Evolutionary conservation across 2,113 vertebrate species (phyloP).

Genomic region (Neolamprologus variostigma): DNA sequence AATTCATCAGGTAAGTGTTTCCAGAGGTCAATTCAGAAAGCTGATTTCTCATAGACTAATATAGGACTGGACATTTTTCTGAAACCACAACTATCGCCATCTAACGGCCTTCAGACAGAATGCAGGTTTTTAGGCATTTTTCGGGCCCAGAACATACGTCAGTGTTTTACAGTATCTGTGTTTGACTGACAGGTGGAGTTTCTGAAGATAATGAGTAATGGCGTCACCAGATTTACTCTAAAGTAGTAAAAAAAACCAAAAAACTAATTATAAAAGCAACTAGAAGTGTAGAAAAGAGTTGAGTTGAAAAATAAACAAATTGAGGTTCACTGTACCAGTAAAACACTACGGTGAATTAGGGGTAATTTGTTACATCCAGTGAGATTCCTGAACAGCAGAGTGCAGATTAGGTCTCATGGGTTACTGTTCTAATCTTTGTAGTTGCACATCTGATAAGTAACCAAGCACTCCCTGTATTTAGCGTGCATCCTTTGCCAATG

Average conservation of each 20-base stretch:
- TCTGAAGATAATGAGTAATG: not conserved
- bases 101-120: not conserved
- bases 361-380: not conserved
- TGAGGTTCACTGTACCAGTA: not conserved
- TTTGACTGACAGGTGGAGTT: not conserved
- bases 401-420: not conserved
- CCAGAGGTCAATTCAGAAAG: not conserved
- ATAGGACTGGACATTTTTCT: not conserved
- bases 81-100: not conserved
- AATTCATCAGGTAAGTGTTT: not conserved
- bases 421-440: not conserved
- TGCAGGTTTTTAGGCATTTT: not conserved
- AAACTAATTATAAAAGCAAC: not conserved
- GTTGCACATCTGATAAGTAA: constrained; percentile 7
- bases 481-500: not conserved
- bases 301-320: not conserved
- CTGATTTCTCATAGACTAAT: not conserved
- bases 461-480: not conserved
- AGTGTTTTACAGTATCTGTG: not conserved
- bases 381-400: not conserved
- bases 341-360: not conserved
- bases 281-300: not conserved
- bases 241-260: not conserved
- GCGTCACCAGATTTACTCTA: not conserved
- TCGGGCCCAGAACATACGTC: not conserved